Evolutionary conservation across 2,888 invertebrate species (phyloP).

Genomic region (Xestia rhomboidea): DNA sequence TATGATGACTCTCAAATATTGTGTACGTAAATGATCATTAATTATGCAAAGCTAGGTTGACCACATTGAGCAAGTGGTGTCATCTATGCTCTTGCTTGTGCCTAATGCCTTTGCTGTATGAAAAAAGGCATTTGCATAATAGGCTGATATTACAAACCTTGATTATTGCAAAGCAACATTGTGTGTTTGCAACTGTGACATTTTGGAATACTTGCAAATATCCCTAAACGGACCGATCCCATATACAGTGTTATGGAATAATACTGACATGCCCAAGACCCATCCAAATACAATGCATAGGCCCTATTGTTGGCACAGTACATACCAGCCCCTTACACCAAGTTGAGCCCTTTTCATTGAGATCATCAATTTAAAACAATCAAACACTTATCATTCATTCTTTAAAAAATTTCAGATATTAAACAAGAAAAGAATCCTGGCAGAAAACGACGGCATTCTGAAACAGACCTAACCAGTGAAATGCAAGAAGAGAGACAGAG

Average conservation of each 20-base stretch:
- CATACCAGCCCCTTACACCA: not conserved
- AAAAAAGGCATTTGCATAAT: not conserved
- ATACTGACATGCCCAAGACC: not conserved
- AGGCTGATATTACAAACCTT: not conserved
- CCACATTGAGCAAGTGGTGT: not conserved
- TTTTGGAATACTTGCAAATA: not conserved
- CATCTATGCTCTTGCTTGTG: not conserved
- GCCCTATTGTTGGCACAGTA: not conserved
- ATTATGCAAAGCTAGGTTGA: not conserved
- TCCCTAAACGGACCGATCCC: not conserved
- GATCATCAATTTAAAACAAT: not conserved
- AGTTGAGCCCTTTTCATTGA: not conserved
- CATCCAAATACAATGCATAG: too few relatives aligned
- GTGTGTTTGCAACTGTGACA: not conserved
- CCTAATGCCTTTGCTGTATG: not conserved
- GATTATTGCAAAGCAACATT: not conserved
- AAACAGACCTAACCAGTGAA: not conserved
- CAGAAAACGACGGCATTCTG: conserved; percentile 20
- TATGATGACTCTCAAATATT: conserved; percentile 17
- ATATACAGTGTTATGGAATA: not conserved
- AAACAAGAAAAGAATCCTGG: conserved; percentile 21
- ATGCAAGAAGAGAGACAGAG: not conserved
- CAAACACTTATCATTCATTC: not conserved
- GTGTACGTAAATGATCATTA: conserved; percentile 18
- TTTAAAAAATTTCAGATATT: conserved; percentile 13